phyloP scores from a whole-genome alignment of 2,113 vertebrate genomes.

The Struthidea cinerea region DNA sequence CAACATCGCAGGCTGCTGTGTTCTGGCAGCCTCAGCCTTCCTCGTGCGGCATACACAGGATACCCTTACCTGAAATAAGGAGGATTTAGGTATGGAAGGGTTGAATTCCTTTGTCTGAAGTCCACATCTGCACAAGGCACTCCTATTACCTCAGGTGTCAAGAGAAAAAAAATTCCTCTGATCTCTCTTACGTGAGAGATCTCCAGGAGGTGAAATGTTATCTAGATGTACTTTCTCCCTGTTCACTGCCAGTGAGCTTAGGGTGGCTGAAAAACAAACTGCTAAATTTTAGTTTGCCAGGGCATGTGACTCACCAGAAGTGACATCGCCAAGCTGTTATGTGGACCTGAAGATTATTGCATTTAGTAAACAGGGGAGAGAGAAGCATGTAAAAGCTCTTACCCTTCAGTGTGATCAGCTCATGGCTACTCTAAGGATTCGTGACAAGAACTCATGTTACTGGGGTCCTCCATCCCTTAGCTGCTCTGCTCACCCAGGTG shows the following conservation, averaged over 20 bases:
- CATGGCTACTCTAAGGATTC: neutral
- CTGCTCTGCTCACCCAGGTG: neutral
- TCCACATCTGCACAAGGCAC: neutral
- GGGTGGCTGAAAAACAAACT: neutral
- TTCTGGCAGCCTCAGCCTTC: neutral
- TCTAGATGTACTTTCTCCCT: neutral
- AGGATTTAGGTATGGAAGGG: neutral
- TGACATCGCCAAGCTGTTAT: neutral
- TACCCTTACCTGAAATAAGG: neutral
- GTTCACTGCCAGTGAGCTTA: neutral
- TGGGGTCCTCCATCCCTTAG: neutral
- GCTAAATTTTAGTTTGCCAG: neutral
- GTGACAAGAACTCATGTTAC: neutral
- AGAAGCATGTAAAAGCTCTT: neutral
- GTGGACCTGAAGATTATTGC: neutral
- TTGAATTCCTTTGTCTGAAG: neutral
- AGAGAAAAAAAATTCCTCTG: neutral
- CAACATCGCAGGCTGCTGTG: neutral
- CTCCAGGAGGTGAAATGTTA: neutral
- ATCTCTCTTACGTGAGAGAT: neutral
- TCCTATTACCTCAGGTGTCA: neutral
- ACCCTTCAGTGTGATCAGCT: neutral
- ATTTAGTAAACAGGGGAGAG: neutral
- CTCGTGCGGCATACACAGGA: rapidly evolving
- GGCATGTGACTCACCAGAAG: neutral